Base-by-base conservation (phyloP, 2,888 invertebrate genomes). In the Neoitamus cyanurus region DNA sequence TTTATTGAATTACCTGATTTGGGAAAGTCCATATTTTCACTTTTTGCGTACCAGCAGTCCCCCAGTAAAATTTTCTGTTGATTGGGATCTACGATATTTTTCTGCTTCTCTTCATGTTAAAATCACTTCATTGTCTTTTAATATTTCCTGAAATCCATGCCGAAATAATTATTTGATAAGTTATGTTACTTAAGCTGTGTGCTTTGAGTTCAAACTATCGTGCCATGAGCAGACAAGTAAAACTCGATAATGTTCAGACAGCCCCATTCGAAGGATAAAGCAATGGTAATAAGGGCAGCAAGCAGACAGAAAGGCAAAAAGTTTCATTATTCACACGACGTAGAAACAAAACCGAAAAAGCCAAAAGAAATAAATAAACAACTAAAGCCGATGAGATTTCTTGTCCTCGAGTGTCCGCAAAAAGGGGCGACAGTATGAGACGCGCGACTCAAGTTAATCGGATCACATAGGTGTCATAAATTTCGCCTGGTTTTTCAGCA, bases 391-490 rank as follows among this genome's bases (percentile, higher is more conserved):
- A 75, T 42, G 75, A 37, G 75, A 75, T 75, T 75, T 75, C 75
- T 58, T 75, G 75, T 75, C 42, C 42, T 25, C 42, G 28, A 75
- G 46, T 28, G 15, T 4, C 42, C 34, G n/a, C 73, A 30, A 20
- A 73, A 70, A 58, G 58, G 58, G 58, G 58, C 30, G 73, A 73
- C 73, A 36, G 34, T 28, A 46, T 37, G n/a, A 42, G 30, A 70
- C 75, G 75, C 42, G 75, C 42, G 42, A 75, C 75, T 75, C 20
- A 69, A 82, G 20, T 82, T 82, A 82, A 82, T 82, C 82, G 82
- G 82, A 82, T 82, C 82, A 82, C 82, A 82, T 82, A 34, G 37
- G 69, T 69, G 69, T 82, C 82, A 82, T 82, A 82, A 82, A 82
- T 82, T 82, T 82, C 36, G 69, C 69, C 48, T 69, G 68, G 36